These are phyloP conservation scores for Charaxes varanes DNA, from an alignment of 1,140 invertebrate species.

Conservation along the genomic window DNA sequence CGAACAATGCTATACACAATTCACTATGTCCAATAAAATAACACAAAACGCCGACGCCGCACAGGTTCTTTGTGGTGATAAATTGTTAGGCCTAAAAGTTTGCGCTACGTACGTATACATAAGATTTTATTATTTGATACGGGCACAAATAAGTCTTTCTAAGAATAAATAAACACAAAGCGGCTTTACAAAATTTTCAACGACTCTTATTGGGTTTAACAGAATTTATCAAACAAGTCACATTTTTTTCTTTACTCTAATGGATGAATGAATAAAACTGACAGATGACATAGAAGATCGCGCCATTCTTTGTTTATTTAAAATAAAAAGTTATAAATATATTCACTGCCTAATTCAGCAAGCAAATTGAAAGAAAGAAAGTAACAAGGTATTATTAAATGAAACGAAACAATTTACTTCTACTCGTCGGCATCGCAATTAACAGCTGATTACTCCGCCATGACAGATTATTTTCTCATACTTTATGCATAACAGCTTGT, in stretches of 20 bases:
- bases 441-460: conserved; percentile 73
- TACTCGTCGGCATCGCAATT: conserved; percentile 66
- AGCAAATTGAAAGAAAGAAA: conserved; percentile 23
- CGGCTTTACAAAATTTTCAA: conserved; percentile 45
- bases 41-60: conserved; percentile 53
- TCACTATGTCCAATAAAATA: conserved; percentile 43
- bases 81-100: conserved; percentile 52
- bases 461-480: conserved; percentile 36
- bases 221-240: conserved; percentile 65
- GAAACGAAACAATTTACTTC: conserved; percentile 44
- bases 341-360: conserved; percentile 21
- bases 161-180: conserved; percentile 41
- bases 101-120: conserved; percentile 35
- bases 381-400: conserved; percentile 23
- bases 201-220: conserved; percentile 53
- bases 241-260: conserved; percentile 70
- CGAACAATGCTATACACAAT: conserved; percentile 32
- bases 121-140: conserved; percentile 35
- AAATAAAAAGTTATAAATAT: conserved; percentile 24
- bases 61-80: conserved; percentile 61
- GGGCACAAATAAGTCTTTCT: conserved; percentile 32
- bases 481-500: not conserved
- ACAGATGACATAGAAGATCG: conserved; percentile 68
- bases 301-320: conserved; percentile 53
- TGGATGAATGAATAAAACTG: conserved; percentile 71